Evolutionary conservation across 1,140 invertebrate genomes (phyloP).

Genomic region (Drosophila bocki): DNA sequence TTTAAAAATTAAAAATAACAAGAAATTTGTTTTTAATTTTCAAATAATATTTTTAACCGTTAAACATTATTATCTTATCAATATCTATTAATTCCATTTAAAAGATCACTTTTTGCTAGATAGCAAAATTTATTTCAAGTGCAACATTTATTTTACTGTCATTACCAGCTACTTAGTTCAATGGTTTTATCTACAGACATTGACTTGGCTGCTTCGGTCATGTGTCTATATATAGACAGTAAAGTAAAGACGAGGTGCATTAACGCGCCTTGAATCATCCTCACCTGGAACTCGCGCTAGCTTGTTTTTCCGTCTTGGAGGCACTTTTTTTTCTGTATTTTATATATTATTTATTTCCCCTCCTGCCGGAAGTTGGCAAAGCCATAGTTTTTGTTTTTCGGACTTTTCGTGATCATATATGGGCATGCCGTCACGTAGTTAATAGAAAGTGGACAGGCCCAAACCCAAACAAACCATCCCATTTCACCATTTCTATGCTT

Average conservation of each 20-base stretch:
- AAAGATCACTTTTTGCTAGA: not conserved
- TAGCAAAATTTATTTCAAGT: constrained; percentile 1
- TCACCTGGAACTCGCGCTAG: constrained; percentile 14
- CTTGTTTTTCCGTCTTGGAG: constrained; percentile 23
- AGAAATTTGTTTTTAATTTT: no score
- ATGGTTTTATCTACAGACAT: constrained; percentile 55
- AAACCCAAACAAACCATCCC: constrained; percentile 16
- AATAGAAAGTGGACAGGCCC: constrained; percentile 59
- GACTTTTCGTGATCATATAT: constrained; percentile 27
- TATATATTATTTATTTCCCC: not conserved
- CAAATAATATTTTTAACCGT: not conserved
- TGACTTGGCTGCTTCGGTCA: constrained; percentile 59
- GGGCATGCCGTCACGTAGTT: constrained; percentile 52
- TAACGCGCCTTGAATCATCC: constrained; percentile 63
- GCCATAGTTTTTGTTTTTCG: constrained; percentile 32
- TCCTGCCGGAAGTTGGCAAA: constrained; percentile 65
- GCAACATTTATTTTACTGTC: constrained; percentile 39
- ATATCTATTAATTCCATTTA: not conserved
- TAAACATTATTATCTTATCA: not conserved
- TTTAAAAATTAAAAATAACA: no score
- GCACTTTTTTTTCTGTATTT: constrained; percentile 4
- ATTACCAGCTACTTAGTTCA: constrained; percentile 45
- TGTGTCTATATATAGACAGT: constrained; percentile 67
- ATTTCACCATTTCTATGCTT: constrained; percentile 12
- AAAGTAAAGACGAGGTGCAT: constrained; percentile 10